Base-by-base conservation (phyloP, 2,888 invertebrate genomes). In the Agrochola lota region DNA sequence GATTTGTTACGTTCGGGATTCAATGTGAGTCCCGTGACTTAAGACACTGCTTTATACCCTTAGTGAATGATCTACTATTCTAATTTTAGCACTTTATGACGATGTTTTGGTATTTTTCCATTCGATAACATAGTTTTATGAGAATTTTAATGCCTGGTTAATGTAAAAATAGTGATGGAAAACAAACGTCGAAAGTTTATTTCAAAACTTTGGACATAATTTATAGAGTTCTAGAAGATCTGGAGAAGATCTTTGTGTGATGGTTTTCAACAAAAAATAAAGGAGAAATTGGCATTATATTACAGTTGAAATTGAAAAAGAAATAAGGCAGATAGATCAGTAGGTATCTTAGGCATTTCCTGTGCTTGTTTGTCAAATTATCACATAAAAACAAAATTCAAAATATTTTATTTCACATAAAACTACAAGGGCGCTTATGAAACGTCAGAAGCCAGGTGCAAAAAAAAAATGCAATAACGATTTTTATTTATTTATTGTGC, bases 101-200 rank as follows among this genome's bases (percentile, higher is more conserved):
- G 12, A 15, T 26, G 2, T 64, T 55, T 71, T 67, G 2, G 30
- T 17, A 71, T 35, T n/a, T 71, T 71, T 64, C 30, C 43, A 30
- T 46, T 74, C 11, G 26, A 43, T 35, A 73, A 59, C 49, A 64
- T 26, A 3, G 52, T 64, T 69, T 71, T 40, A 59, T 23, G 43
- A 66, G 35, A 66, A 40, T 43, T 26, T 46, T 7, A 35, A 35
- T 71, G 52, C 3, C 17, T 55, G 20, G 26, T 17, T 80, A 15
- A 62, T 49, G 15, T 67, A 26, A 57, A 72, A 67, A 55, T 40
- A 20, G 30, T 55, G n/a, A 2, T 43, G 20, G 8, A 43, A 57
- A 55, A 30, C 8, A 46, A 52, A 49, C 20, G 8, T 4, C 49
- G 17, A 40, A 23, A 35, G 55, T 62, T 69, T 69, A 40, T 46